Percentiles rank a stretch among this genome's conserved stretches.
These are phyloP conservation scores for Lagopus muta DNA, from an alignment of 2,113 vertebrate species.

Conservation along the genomic window DNA sequence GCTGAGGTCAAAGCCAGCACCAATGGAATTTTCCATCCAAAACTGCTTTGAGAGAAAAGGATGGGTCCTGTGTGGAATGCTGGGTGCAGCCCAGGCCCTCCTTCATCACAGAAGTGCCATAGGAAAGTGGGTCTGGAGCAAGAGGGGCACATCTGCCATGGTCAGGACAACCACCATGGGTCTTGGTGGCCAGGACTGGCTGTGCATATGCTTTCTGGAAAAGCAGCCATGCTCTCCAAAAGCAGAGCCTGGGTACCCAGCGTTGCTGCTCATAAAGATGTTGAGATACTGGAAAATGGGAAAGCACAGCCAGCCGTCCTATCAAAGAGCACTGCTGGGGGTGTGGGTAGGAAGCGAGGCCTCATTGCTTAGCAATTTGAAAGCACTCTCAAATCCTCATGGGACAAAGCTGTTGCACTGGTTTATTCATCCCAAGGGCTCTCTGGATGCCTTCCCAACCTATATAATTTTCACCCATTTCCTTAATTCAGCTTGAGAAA, in stretches of 20 bases:
- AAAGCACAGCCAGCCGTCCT: not conserved
- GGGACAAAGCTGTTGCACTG: not conserved
- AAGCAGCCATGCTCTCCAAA: not conserved
- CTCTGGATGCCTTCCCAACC: not conserved
- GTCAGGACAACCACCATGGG: not conserved
- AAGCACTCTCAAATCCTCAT: not conserved
- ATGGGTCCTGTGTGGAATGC: accelerated
- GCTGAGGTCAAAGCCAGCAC: not conserved
- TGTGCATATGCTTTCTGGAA: not conserved
- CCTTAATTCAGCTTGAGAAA: not conserved
- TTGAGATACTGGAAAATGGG: not conserved
- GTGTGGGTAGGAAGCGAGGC: not conserved
- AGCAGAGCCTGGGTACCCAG: not conserved
- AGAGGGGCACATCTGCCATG: not conserved
- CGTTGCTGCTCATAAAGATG: accelerated
- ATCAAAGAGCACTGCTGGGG: not conserved
- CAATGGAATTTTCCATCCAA: slow-evolving; percentile 32
- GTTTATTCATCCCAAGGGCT: not conserved
- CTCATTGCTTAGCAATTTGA: not conserved
- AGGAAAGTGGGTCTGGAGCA: not conserved
- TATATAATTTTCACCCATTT: not conserved
- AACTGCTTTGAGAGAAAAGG: not conserved
- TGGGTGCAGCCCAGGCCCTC: not conserved
- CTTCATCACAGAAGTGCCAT: not conserved
- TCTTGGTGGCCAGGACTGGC: not conserved